These are phyloP conservation scores for Columbina picui DNA, from an alignment of 2,113 vertebrate species.

Conservation along the genomic window DNA sequence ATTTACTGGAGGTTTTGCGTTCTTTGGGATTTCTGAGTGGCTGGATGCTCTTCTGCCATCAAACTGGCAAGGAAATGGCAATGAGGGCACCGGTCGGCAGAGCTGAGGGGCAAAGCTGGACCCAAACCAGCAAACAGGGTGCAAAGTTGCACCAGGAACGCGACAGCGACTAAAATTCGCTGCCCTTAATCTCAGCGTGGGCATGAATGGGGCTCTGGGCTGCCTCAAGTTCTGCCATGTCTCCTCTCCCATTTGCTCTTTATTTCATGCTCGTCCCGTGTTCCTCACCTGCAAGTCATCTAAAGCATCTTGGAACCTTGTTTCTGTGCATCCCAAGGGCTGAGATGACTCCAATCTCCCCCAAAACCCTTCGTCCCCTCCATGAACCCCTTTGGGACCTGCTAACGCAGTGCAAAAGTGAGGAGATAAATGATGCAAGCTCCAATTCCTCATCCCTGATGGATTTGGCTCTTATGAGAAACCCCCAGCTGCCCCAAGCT, in stretches of 20 bases:
- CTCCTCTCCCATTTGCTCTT: neutral
- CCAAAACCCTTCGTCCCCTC: neutral
- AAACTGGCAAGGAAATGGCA: fast-evolving
- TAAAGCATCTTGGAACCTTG: neutral
- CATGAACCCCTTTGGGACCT: neutral
- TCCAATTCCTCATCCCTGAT: fast-evolving
- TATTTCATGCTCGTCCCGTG: fast-evolving
- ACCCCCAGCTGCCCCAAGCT: fast-evolving
- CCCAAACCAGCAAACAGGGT: fast-evolving
- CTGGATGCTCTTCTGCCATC: neutral
- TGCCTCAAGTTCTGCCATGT: no score
- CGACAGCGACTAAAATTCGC: fast-evolving
- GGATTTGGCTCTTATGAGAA: neutral
- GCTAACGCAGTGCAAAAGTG: fast-evolving
- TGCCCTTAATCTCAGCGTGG: no score
- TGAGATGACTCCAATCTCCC: fast-evolving
- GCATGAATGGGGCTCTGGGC: no score
- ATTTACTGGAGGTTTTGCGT: neutral
- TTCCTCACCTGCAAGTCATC: neutral
- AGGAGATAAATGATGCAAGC: fast-evolving
- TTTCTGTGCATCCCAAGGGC: neutral
- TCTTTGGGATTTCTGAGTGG: fast-evolving
- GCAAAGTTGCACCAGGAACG: fast-evolving
- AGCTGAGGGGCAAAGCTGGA: neutral
- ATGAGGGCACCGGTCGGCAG: fast-evolving